Conservation (phyloP, 2,113 vertebrate species). For the Paradisaea rubra region DNA sequence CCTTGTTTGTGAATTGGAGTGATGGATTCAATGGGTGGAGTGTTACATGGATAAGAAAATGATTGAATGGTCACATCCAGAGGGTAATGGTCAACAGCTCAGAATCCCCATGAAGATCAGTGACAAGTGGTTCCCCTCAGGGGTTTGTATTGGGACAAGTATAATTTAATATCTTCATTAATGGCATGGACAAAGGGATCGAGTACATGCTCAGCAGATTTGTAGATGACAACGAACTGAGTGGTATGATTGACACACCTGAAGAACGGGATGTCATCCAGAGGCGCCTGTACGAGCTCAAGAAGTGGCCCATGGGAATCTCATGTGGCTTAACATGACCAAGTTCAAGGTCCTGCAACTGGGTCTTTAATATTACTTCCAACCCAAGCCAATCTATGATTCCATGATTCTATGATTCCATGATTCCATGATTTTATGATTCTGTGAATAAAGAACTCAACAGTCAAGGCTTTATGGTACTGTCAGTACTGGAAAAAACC, state of each 20-base stretch:
- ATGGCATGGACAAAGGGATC: background rate
- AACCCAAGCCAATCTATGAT: background rate
- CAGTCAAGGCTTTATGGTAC: fast-evolving
- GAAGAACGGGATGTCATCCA: background rate
- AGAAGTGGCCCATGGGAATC: background rate
- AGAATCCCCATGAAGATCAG: background rate
- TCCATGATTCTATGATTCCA: background rate
- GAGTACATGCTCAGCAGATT: background rate
- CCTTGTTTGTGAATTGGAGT: background rate
- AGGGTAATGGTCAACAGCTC: background rate
- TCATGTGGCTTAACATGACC: background rate
- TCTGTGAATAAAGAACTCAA: background rate
- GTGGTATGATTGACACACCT: background rate
- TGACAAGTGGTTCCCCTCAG: background rate
- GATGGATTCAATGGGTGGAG: background rate
- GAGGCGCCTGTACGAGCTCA: background rate
- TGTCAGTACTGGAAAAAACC: background rate
- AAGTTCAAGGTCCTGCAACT: too few relatives aligned
- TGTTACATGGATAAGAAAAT: background rate
- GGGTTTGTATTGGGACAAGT: background rate
- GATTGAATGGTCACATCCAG: background rate
- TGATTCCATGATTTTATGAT: background rate
- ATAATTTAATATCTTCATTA: background rate
- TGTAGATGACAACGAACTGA: background rate
- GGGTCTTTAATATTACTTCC: background rate